A percentile compares a stretch with the other conserved stretches of the same genome.
phyloP scores from a whole-genome alignment of 2,797 vertebrate species.

The Odontamblyopus rebecca region DNA sequence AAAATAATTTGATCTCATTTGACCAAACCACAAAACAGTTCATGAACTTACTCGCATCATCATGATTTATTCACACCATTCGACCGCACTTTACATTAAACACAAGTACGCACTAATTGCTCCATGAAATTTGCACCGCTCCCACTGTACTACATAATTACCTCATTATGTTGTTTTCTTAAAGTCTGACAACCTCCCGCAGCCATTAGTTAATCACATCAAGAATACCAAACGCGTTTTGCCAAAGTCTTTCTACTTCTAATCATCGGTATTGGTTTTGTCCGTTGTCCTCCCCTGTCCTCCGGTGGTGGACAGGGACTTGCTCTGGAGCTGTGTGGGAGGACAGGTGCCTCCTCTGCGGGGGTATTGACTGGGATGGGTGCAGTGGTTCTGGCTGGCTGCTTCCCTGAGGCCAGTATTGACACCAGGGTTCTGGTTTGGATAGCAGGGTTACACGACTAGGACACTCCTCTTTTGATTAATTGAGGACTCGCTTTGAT shows the following conservation, averaged over 20 bases:
- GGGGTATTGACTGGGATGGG: constrained; percentile 74
- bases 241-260: background rate
- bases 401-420: constrained; percentile 75
- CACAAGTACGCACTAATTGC: constrained; percentile 18
- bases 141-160: constrained; percentile 20
- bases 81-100: constrained; percentile 22
- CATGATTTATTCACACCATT: constrained; percentile 18
- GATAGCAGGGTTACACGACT: constrained; percentile 61
- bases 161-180: constrained; percentile 38
- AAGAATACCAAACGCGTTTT: constrained; percentile 11
- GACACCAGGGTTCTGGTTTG: constrained; percentile 73
- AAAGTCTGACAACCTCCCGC: constrained; percentile 29
- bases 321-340: constrained; percentile 58
- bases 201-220: constrained; percentile 24
- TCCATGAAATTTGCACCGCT: constrained; percentile 17
- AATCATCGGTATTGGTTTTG: constrained; percentile 3
- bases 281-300: constrained; percentile 3
- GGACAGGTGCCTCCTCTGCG: constrained; percentile 65
- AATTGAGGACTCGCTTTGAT: constrained; percentile 72
- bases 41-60: background rate
- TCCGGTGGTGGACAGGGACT: constrained; percentile 41
- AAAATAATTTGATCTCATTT: background rate
- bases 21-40: constrained; percentile 3
- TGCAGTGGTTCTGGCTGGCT: constrained; percentile 73
- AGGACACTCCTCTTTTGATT: constrained; percentile 69